Conservation (phyloP, 2,888 invertebrate species). For the Ganaspis brasiliensis region DNA sequence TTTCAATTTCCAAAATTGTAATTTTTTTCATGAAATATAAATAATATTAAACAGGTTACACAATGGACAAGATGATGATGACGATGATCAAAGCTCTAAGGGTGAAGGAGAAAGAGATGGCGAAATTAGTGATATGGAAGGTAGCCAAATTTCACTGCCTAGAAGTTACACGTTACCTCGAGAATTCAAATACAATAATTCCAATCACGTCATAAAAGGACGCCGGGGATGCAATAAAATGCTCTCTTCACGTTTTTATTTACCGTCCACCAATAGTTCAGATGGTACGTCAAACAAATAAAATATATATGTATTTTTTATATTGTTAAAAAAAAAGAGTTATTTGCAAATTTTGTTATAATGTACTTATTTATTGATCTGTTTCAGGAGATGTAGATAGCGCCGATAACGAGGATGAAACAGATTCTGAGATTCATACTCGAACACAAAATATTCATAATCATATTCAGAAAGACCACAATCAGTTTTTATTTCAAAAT, state of each 20-base stretch:
- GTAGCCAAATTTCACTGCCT: slow-evolving; percentile 88
- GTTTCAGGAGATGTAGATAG: slow-evolving; percentile 90
- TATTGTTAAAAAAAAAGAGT: slow-evolving; percentile 23
- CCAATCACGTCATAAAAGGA: slow-evolving; percentile 74
- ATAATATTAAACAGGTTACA: slow-evolving; percentile 3
- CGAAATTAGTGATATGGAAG: slow-evolving; percentile 78
- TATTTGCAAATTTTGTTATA: too few species aligned
- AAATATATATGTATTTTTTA: neutral
- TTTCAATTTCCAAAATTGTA: too few species aligned
- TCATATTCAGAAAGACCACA: slow-evolving; percentile 61
- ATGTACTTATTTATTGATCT: too few species aligned
- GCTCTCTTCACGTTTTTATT: slow-evolving; percentile 82
- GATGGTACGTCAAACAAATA: slow-evolving; percentile 84
- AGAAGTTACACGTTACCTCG: slow-evolving; percentile 92
- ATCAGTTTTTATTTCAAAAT: slow-evolving; percentile 68
- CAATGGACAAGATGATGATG: slow-evolving; percentile 54
- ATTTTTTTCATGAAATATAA: neutral
- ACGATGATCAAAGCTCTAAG: slow-evolving; percentile 57
- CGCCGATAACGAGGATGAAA: slow-evolving; percentile 86
- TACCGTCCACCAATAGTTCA: slow-evolving; percentile 92
- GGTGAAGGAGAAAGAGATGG: slow-evolving; percentile 72
- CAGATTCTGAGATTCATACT: slow-evolving; percentile 75
- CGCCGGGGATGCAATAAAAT: slow-evolving; percentile 84
- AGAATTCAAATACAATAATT: slow-evolving; percentile 88
- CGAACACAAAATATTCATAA: slow-evolving; percentile 64